Conservation (phyloP, 2,888 invertebrate genomes). For the Netelia melanura region DNA sequence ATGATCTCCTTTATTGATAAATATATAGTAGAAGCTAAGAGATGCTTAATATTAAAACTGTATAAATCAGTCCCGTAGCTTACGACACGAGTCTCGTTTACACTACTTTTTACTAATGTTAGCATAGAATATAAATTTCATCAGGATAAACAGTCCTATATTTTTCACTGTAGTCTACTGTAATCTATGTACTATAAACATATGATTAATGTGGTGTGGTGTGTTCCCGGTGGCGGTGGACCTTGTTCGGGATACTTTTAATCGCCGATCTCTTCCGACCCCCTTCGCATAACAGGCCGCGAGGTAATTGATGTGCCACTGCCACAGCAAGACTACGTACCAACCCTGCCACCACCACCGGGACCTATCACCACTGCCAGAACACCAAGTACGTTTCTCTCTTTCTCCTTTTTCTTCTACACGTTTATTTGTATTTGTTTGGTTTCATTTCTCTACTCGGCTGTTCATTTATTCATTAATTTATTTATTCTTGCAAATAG, state of each 20-base stretch:
- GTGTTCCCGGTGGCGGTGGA: slow-evolving; percentile 83
- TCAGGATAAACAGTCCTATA: slow-evolving; percentile 1
- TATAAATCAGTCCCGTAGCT: background rate
- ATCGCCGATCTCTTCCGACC: slow-evolving; percentile 71
- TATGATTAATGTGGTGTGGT: slow-evolving; percentile 77
- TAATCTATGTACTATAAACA: slow-evolving; percentile 50
- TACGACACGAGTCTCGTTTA: background rate
- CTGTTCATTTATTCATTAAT: background rate
- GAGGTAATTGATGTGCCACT: slow-evolving; percentile 81
- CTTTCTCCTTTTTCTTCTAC: slow-evolving; percentile 44
- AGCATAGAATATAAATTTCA: background rate
- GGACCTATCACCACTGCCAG: slow-evolving; percentile 86
- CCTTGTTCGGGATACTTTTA: slow-evolving; percentile 75
- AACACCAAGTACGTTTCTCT: slow-evolving; percentile 76
- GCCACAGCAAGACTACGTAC: slow-evolving; percentile 84
- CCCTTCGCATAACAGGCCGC: slow-evolving; percentile 75
- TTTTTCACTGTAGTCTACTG: slow-evolving; percentile 10
- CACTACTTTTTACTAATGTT: background rate
- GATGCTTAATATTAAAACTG: slow-evolving; percentile 3
- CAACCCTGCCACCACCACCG: slow-evolving; percentile 86
- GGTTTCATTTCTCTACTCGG: slow-evolving; percentile 6
- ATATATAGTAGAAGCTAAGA: slow-evolving; percentile 4
- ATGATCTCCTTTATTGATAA: background rate
- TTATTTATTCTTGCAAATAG: background rate
- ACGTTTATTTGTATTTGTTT: slow-evolving; percentile 3